Evolutionary conservation across 2,797 vertebrate species (phyloP).

Genomic region (Lemur catta): DNA sequence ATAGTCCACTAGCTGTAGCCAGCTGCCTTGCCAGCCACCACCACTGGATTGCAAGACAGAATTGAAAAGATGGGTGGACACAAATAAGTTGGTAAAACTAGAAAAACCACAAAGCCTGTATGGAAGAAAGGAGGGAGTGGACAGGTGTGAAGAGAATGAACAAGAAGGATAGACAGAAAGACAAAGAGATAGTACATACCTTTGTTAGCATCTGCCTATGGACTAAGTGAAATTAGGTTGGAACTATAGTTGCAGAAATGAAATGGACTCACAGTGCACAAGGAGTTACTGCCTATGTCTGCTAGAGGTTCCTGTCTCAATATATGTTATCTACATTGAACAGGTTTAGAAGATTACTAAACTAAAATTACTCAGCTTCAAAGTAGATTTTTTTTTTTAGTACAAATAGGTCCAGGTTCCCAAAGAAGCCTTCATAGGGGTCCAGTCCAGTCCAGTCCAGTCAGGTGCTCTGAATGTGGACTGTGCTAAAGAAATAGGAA

Average conservation of each 20-base stretch:
- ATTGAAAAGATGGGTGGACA: slow-evolving; percentile 4
- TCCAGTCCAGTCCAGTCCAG: neutral
- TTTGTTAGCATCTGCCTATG: neutral
- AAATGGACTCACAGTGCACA: neutral
- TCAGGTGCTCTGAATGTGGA: neutral
- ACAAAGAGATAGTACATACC: neutral
- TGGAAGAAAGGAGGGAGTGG: slow-evolving; percentile 6
- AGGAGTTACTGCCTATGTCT: neutral
- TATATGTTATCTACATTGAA: neutral
- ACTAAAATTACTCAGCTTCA: neutral
- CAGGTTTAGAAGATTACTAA: neutral
- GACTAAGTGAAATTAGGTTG: neutral
- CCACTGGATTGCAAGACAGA: neutral
- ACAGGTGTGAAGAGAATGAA: neutral
- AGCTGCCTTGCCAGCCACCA: neutral
- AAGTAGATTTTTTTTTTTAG: slow-evolving; percentile 21
- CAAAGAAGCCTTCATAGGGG: neutral
- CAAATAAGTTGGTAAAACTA: neutral
- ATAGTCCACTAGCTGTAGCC: neutral
- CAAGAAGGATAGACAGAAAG: neutral
- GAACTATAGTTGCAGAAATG: neutral
- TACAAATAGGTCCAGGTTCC: slow-evolving; percentile 1
- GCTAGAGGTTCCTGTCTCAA: neutral
- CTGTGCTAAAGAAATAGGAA: neutral
- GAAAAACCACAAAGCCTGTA: neutral